phyloP scores from a whole-genome alignment of 2,113 vertebrate species.

The Dendropsophus ebraccatus region DNA sequence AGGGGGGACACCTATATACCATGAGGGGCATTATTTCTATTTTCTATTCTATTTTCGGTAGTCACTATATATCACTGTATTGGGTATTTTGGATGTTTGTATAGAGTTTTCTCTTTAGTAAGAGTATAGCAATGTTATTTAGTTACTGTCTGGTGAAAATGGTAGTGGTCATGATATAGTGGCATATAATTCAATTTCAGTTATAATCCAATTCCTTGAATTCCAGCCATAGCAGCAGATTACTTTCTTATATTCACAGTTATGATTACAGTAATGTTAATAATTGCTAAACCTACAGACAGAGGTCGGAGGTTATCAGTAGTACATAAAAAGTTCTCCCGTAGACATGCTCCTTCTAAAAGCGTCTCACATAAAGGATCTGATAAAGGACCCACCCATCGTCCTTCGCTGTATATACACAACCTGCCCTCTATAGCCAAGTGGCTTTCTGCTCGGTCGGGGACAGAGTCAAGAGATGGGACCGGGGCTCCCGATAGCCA shows the following conservation, averaged over 20 bases:
- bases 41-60: no score
- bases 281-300: conserved; percentile 34
- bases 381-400: conserved; percentile 28
- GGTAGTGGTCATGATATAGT: no score
- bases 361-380: not conserved
- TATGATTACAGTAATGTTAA: not conserved
- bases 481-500: not conserved
- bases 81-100: no score
- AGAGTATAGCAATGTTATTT: no score
- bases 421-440: not conserved
- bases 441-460: not conserved
- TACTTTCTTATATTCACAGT: not conserved
- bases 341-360: not conserved
- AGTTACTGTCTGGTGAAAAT: no score
- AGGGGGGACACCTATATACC: no score
- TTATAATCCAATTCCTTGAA: no score
- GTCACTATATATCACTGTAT: no score
- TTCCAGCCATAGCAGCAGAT: not conserved
- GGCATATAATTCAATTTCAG: no score
- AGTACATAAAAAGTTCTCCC: not conserved
- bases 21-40: no score
- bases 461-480: conserved; percentile 1
- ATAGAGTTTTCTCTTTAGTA: no score
- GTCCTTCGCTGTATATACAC: conserved; percentile 29
- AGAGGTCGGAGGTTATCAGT: conserved; percentile 45